These are phyloP conservation scores for Corythaeola cristata DNA, from an alignment of 2,113 vertebrate species.

Conservation along the genomic window DNA sequence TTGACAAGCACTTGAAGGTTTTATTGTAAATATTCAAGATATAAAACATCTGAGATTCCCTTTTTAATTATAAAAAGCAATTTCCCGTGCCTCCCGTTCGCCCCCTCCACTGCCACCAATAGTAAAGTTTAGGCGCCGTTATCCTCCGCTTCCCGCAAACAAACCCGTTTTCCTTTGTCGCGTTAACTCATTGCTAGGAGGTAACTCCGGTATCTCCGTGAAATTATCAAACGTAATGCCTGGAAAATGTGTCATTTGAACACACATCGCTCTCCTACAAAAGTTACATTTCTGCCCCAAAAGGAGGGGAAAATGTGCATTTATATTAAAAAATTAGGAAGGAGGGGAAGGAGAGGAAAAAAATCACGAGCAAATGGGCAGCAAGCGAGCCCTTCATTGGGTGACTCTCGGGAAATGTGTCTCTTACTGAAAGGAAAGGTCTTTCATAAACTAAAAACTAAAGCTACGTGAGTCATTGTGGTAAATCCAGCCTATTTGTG, in stretches of 20 bases:
- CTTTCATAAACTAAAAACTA: conserved; percentile 53
- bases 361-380: conserved; percentile 56
- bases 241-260: conserved; percentile 77
- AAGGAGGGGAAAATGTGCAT: conserved; percentile 76
- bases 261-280: conserved; percentile 69
- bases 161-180: conserved; percentile 70
- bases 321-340: conserved; percentile 84
- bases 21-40: conserved; percentile 86
- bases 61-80: conserved; percentile 88
- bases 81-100: conserved; percentile 67
- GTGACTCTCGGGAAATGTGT: background rate
- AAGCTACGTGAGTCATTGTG: background rate
- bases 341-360: conserved; percentile 15
- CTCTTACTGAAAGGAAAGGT: conserved; percentile 37
- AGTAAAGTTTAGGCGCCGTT: conserved; percentile 69
- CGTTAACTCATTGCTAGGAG: conserved; percentile 64
- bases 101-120: conserved; percentile 29
- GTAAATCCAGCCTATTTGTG: background rate
- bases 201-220: conserved; percentile 71
- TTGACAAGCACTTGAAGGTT: conserved; percentile 84
- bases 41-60: conserved; percentile 84
- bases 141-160: conserved; percentile 70
- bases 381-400: background rate
- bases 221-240: conserved; percentile 78
- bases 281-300: conserved; percentile 76